phyloP scores from a whole-genome alignment of 2,797 vertebrate genomes.

The Heliangelus exortis region DNA sequence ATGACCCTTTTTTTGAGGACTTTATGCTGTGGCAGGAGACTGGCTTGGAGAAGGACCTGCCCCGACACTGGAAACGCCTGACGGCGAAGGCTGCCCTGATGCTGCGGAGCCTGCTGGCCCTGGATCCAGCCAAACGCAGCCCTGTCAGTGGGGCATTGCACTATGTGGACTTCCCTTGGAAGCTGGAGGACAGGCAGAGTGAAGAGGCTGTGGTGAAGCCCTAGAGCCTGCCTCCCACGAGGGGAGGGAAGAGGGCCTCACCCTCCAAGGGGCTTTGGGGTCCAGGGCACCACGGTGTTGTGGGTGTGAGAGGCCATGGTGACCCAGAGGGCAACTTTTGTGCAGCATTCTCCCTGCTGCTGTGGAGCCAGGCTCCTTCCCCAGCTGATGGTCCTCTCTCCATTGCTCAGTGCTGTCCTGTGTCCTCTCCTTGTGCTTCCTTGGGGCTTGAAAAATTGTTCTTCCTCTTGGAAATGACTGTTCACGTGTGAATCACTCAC shows the following conservation, averaged over 20 bases:
- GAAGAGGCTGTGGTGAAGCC: neutral
- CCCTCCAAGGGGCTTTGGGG: neutral
- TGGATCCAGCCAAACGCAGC: constrained; percentile 52
- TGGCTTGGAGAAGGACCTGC: constrained; percentile 71
- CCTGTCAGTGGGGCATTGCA: neutral
- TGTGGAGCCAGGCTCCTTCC: neutral
- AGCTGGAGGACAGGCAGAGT: accelerated
- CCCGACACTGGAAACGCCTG: constrained; percentile 87
- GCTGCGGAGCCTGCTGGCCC: constrained; percentile 65
- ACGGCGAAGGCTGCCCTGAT: constrained; percentile 71
- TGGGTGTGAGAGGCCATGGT: accelerated
- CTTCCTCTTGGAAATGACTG: neutral
- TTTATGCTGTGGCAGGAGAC: constrained; percentile 86
- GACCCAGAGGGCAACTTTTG: neutral
- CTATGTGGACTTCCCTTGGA: constrained; percentile 46
- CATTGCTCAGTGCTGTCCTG: neutral
- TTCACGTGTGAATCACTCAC: accelerated
- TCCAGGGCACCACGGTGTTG: accelerated
- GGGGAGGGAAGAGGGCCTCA: neutral
- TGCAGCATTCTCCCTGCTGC: neutral
- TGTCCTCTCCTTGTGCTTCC: neutral
- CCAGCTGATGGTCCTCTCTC: neutral
- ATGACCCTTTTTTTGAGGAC: constrained; percentile 87
- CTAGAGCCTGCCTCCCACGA: neutral
- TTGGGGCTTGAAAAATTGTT: neutral